Conservation (phyloP, 2,797 vertebrate species). For the Acridotheres tristis region DNA sequence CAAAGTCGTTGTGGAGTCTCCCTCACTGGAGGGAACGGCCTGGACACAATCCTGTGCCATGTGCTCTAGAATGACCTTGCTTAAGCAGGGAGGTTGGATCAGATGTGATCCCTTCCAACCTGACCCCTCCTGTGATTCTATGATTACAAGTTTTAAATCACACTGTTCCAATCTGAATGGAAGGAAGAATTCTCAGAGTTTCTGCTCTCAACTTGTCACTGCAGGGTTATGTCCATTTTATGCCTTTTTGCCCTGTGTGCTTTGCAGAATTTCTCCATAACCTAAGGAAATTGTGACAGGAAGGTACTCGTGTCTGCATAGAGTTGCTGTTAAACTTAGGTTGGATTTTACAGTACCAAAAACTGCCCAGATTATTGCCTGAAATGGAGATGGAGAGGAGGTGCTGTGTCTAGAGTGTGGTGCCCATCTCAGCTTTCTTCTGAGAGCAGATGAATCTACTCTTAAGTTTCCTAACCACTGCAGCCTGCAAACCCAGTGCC, state of each 20-base stretch:
- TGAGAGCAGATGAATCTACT: background rate
- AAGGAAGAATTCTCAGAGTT: background rate
- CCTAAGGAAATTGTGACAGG: background rate
- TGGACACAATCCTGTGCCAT: background rate
- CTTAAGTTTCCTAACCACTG: background rate
- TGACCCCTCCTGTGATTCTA: background rate
- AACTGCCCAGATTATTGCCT: background rate
- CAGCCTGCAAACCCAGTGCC: background rate
- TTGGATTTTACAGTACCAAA: background rate
- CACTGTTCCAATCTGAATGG: background rate
- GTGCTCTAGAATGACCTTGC: background rate
- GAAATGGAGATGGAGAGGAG: fast-evolving
- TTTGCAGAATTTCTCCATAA: background rate
- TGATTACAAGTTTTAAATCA: background rate
- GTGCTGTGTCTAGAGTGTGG: background rate
- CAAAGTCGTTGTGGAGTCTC: background rate
- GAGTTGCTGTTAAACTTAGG: background rate
- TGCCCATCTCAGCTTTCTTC: background rate
- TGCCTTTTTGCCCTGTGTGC: background rate
- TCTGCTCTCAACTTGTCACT: background rate
- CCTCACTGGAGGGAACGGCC: background rate
- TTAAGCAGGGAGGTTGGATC: background rate
- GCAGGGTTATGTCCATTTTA: background rate
- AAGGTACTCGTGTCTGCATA: background rate
- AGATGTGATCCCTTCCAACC: background rate